These are phyloP conservation scores for Napeogenes sylphis DNA, from an alignment of 2,888 invertebrate genomes.

Conservation along the genomic window DNA sequence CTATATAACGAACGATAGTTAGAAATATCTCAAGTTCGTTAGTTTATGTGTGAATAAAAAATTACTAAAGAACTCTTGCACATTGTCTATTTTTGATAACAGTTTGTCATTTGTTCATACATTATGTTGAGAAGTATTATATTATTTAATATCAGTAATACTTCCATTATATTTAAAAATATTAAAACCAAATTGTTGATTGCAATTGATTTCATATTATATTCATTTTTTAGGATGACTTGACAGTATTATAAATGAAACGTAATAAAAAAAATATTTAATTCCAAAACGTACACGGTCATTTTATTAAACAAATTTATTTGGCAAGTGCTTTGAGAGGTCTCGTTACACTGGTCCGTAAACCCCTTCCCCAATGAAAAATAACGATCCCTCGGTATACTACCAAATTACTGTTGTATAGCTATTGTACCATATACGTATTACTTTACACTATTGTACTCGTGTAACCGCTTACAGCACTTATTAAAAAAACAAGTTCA, in stretches of 20 bases:
- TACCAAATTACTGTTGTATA: slow-evolving; percentile 17
- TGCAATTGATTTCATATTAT: too few relatives aligned
- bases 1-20: slow-evolving; percentile 19
- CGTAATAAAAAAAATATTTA: too few relatives aligned
- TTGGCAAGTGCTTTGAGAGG: slow-evolving; percentile 34
- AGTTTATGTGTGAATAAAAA: background rate
- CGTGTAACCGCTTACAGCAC: background rate
- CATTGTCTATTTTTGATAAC: too few relatives aligned
- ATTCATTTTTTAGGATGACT: too few relatives aligned
- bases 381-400: slow-evolving; percentile 17
- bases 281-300: too few relatives aligned
- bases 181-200: too few relatives aligned
- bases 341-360: slow-evolving; percentile 41
- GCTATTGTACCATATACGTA: slow-evolving; percentile 6
- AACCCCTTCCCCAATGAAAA: slow-evolving; percentile 44
- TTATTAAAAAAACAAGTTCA: slow-evolving; percentile 7
- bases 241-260: too few relatives aligned
- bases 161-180: too few relatives aligned
- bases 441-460: slow-evolving; percentile 4
- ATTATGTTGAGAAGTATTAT: too few relatives aligned
- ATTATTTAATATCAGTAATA: too few relatives aligned
- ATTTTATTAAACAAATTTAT: background rate
- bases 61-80: too few relatives aligned
- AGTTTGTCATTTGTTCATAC: too few relatives aligned
- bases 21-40: slow-evolving; percentile 19